phyloP scores from a whole-genome alignment of 2,888 invertebrate species.

The Ophion obscuratus region DNA sequence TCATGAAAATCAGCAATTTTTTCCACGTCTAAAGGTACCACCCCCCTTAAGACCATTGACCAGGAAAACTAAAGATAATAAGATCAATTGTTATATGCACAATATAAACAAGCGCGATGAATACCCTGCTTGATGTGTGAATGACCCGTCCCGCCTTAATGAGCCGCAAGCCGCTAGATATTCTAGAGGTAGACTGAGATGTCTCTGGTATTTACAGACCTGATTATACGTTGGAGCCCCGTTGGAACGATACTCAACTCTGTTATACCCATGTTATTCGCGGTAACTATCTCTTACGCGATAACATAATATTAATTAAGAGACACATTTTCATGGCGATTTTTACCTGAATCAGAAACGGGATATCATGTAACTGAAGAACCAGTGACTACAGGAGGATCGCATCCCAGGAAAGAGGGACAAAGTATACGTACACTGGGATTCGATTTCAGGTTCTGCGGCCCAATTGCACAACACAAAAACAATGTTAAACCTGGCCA shows the following conservation, averaged over 20 bases:
- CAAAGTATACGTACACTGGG: not conserved
- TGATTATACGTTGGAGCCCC: conserved; percentile 31
- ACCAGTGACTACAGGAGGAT: conserved; percentile 13
- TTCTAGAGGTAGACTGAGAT: conserved; percentile 38
- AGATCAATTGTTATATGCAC: not conserved
- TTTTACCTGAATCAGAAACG: conserved; percentile 31
- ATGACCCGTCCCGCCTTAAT: conserved; percentile 39
- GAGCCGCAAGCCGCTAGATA: conserved; percentile 19
- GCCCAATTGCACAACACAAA: conserved; percentile 8
- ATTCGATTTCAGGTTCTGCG: conserved; percentile 37
- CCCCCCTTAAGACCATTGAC: not conserved
- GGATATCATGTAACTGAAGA: conserved; percentile 46
- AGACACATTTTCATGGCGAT: conserved; percentile 39
- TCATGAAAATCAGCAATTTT: too few species aligned
- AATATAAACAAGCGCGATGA: conserved; percentile 13
- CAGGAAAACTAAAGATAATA: not conserved
- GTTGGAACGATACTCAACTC: conserved; percentile 26
- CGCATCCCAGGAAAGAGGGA: conserved; percentile 14
- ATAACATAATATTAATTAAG: conserved; percentile 50
- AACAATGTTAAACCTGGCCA: conserved; percentile 12
- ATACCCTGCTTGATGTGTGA: conserved; percentile 27
- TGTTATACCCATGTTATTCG: conserved; percentile 20
- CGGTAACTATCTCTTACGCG: conserved; percentile 32
- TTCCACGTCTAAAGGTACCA: too few species aligned
- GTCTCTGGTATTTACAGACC: conserved; percentile 37